Percentiles rank a stretch among this genome's conserved stretches.
phyloP scores from a whole-genome alignment of 2,113 vertebrate genomes.

The Nicator chloris region DNA sequence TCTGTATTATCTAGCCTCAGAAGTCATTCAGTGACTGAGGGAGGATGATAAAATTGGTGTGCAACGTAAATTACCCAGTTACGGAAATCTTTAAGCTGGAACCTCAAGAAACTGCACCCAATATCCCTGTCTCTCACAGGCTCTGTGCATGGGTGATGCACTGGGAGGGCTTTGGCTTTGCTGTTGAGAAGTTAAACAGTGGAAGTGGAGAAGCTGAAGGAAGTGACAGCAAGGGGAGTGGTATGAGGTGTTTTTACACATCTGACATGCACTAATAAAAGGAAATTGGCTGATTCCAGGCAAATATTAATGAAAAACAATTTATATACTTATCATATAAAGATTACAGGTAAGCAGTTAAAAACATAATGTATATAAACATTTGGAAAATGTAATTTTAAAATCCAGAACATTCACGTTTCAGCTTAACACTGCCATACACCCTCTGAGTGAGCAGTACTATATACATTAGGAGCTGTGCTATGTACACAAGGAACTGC shows the following conservation, averaged over 20 bases:
- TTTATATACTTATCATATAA: slow-evolving; percentile 30
- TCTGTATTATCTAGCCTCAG: no score
- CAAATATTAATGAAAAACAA: background rate
- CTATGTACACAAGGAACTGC: background rate
- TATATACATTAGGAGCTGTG: background rate
- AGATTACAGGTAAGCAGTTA: slow-evolving; percentile 38
- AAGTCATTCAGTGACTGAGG: no score
- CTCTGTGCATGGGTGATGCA: no score
- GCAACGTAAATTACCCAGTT: no score
- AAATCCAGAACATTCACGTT: background rate
- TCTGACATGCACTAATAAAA: background rate
- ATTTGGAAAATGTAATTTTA: background rate
- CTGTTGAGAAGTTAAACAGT: background rate
- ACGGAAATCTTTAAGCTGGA: no score
- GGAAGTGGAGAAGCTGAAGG: background rate
- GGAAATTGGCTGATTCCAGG: background rate
- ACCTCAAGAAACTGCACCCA: no score
- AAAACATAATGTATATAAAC: background rate
- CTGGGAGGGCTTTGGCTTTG: background rate
- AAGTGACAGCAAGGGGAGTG: background rate
- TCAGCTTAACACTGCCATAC: background rate
- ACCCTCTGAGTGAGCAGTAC: background rate
- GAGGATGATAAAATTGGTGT: no score
- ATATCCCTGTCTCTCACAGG: no score
- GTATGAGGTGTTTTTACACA: background rate